Conservation (phyloP, 1,140 invertebrate species). For the Leguminivora glycinivorella region DNA sequence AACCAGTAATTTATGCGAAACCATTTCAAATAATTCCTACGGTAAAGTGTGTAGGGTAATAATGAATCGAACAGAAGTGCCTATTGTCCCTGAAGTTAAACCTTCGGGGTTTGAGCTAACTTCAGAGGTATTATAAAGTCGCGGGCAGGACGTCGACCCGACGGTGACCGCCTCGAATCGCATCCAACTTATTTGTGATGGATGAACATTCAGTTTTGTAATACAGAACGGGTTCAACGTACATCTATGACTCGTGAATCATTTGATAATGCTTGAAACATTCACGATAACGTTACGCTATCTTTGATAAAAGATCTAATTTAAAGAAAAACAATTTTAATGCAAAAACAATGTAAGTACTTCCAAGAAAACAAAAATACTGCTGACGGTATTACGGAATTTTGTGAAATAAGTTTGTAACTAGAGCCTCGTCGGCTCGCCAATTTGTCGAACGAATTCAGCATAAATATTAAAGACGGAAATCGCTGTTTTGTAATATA, state of each 20-base stretch:
- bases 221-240: conserved; percentile 63
- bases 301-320: conserved; percentile 19
- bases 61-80: not conserved
- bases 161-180: conserved; percentile 57
- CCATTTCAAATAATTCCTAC: conserved; percentile 11
- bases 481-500: not conserved
- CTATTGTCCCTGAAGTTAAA: conserved; percentile 16
- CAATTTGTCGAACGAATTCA: not conserved
- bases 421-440: not conserved
- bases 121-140: conserved; percentile 59
- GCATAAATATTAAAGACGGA: not conserved
- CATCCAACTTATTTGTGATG: conserved; percentile 58
- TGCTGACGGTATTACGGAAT: not conserved
- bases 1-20: conserved; percentile 3
- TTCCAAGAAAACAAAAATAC: not conserved
- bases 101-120: conserved; percentile 4
- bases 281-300: conserved; percentile 15
- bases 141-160: conserved; percentile 67
- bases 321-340: conserved; percentile 21
- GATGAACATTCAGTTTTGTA: conserved; percentile 58
- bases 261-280: conserved; percentile 51
- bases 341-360: conserved; percentile 7
- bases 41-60: conserved; percentile 4
- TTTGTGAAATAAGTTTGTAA: conserved; percentile 2
- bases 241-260: conserved; percentile 54